Evolutionary conservation across 2,113 vertebrate species (phyloP).

Genomic region (Zonotrichia leucophrys): DNA sequence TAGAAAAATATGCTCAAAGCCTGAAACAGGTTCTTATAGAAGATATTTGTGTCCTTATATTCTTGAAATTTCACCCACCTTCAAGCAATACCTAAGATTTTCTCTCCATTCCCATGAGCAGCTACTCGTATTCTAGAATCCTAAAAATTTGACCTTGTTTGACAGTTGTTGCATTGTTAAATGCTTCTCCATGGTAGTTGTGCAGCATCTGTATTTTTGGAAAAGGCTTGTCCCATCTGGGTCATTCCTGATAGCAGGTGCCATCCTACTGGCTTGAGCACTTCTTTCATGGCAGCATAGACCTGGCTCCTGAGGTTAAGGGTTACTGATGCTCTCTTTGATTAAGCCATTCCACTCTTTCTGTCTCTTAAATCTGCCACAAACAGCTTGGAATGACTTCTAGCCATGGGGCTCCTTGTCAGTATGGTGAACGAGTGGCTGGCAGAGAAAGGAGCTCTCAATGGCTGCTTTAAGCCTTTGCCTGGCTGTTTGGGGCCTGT

Average conservation of each 20-base stretch:
- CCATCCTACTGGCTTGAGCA: not conserved
- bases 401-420: accelerated
- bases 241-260: not conserved
- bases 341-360: not conserved
- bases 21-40: not conserved
- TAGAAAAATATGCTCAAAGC: not conserved
- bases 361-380: not conserved
- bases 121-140: not conserved
- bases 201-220: not conserved
- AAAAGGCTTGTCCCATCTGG: not conserved
- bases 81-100: not conserved
- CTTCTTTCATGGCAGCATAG: not conserved
- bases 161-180: not conserved
- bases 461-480: not conserved
- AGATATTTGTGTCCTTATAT: not conserved
- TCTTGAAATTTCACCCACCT: not conserved
- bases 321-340: not conserved
- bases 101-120: not conserved
- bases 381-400: not conserved
- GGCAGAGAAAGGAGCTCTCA: not conserved
- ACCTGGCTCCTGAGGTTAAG: not conserved
- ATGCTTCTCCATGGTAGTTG: not conserved
- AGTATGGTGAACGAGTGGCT: not conserved
- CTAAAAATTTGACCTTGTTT: not conserved
- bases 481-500: not conserved